phyloP scores from a whole-genome alignment of 2,888 invertebrate genomes.

The Leptinotarsa peninsularis region DNA sequence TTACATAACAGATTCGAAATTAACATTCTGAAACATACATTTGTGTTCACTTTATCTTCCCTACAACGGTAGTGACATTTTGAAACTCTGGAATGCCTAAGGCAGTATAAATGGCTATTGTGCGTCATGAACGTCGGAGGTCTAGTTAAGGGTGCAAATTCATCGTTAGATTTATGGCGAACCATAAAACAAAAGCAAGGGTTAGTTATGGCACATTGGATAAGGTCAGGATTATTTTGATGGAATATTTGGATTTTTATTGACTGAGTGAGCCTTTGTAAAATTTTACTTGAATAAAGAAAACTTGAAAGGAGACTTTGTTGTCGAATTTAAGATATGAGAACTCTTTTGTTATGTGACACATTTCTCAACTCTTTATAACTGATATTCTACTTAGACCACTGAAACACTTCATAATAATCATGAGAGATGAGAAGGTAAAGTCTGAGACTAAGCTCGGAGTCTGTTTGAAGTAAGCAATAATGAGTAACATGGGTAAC shows the following conservation, averaged over 20 bases:
- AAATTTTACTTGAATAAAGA: neutral
- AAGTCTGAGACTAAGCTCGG: no score
- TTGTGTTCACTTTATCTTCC: neutral
- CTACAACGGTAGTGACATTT: neutral
- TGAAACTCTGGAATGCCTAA: neutral
- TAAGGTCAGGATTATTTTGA: slow-evolving; percentile 6
- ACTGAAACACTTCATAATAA: no score
- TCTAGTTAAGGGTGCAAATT: slow-evolving; percentile 13
- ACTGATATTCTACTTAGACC: no score
- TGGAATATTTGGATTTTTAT: slow-evolving; percentile 8
- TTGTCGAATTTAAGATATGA: no score
- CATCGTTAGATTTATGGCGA: slow-evolving; percentile 1
- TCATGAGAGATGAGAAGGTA: no score
- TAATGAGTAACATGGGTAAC: no score
- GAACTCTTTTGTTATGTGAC: no score
- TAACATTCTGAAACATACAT: neutral
- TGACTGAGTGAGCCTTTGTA: neutral
- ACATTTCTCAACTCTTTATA: no score
- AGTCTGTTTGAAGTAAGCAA: no score
- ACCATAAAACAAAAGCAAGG: slow-evolving; percentile 13
- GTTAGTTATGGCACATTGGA: slow-evolving; percentile 12
- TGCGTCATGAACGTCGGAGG: slow-evolving; percentile 8
- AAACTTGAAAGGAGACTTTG: neutral
- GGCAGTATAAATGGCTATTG: slow-evolving; percentile 7
- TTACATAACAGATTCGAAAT: neutral